Evolutionary conservation across 2,113 vertebrate species (phyloP), one percentile per base, ranked within the genome.

Genomic region (Ovis canadensis): DNA sequence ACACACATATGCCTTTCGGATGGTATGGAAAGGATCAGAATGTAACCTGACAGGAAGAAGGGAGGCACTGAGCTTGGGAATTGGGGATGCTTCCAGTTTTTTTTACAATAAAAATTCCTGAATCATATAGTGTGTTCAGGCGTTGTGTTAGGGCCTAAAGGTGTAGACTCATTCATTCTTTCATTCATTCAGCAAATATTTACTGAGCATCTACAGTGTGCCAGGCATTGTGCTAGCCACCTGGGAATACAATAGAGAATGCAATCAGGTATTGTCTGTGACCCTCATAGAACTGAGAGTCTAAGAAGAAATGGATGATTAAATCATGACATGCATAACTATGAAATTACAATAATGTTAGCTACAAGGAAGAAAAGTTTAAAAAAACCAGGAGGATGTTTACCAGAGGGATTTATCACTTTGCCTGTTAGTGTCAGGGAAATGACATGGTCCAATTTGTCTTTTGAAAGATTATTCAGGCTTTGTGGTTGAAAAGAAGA

Each of bases 401-500:
- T 52, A 64, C 43, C n/a, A 43, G 82, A 84, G 25, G 40, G n/a
- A 14, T 48, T 40, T 67, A 48, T 36, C 64, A 92, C 15, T 6
- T 52, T 81, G 40, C 78, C 48, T 92, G 7, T 4, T 21, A 9
- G 7, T 85, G 36, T 81, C n/a, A 50, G 64, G 36, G 45, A 86
- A 13, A 54, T 60, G 17, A 16, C 29, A 23, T 6, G 7, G 52
- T 92, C 52, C 52, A 43, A 29, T 92, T 23, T 89, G 43, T 52
- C 3, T 91, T 93, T 86, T 87, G 48, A 90, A 96, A 55, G 17
- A 54, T 71, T 92, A 33, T 59, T 87, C 48, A 83, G 43, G 27
- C 17, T 67, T 91, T 48, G n/a, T 7, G 36, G 19, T 81, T 89
- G 78, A 74, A 23, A n/a, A 50, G 54, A 74, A 88, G 9, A 54